A percentile compares a stretch with the other conserved stretches of the same genome.
Conservation (phyloP, 1,140 invertebrate genomes). For the Pogonomyrmex californicus region DNA sequence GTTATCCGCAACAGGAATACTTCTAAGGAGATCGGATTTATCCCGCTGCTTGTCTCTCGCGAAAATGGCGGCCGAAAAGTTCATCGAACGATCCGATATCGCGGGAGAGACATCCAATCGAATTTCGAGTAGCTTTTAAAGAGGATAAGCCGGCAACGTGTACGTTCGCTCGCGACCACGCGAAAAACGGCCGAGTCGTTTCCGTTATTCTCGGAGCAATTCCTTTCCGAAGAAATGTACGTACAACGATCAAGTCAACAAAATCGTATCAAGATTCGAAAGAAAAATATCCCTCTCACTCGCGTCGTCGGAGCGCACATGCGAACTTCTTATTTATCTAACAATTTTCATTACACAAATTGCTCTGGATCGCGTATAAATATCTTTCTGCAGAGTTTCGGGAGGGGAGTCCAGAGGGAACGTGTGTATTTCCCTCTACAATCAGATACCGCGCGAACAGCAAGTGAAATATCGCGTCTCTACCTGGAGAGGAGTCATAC, state of each 20-base stretch:
- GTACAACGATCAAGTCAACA: neutral
- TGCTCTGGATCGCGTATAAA: slow-evolving; percentile 7
- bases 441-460: slow-evolving; percentile 46
- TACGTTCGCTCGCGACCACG: neutral
- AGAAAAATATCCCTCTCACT: neutral
- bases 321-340: neutral
- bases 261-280: neutral
- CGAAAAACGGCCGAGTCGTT: neutral
- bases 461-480: slow-evolving; percentile 43
- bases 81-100: slow-evolving; percentile 32
- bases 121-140: slow-evolving; percentile 7
- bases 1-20: slow-evolving; percentile 47
- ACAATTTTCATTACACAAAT: slow-evolving; percentile 1
- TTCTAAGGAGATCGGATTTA: slow-evolving; percentile 52
- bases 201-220: neutral
- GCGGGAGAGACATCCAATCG: neutral
- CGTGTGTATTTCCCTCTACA: slow-evolving; percentile 24
- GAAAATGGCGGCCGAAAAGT: neutral
- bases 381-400: slow-evolving; percentile 15
- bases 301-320: neutral
- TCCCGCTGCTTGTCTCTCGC: slow-evolving; percentile 18
- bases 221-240: neutral
- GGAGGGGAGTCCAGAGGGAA: neutral
- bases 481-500: slow-evolving; percentile 41
- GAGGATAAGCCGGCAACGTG: neutral